Percentiles rank a stretch among this genome's conserved stretches.
phyloP scores from a whole-genome alignment of 2,113 vertebrate genomes.

The Clarias batrachus region DNA sequence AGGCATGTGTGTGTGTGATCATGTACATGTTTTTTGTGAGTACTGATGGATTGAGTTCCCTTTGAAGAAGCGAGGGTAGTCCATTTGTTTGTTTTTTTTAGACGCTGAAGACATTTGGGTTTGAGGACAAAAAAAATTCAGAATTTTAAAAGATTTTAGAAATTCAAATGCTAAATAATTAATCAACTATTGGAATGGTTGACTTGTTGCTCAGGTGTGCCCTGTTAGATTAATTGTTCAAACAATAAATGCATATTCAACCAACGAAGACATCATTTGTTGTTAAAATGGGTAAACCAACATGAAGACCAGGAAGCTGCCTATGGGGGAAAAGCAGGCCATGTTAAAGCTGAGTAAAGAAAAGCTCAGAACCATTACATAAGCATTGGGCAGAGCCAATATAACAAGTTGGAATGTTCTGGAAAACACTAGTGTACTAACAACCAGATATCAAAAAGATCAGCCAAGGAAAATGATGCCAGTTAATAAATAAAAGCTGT shows the following conservation, averaged over 20 bases:
- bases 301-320: background rate
- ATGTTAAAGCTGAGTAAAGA: background rate
- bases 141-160: background rate
- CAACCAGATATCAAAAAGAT: background rate
- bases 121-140: background rate
- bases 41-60: background rate
- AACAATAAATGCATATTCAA: background rate
- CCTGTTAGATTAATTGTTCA: background rate
- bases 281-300: background rate
- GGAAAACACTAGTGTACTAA: background rate
- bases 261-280: background rate
- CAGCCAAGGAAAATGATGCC: background rate
- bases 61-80: background rate
- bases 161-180: background rate
- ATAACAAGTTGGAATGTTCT: background rate
- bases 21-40: background rate
- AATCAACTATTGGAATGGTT: background rate
- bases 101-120: background rate
- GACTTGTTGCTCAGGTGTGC: background rate
- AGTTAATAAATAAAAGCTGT: background rate
- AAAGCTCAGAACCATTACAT: too few species aligned
- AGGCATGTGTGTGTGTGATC: background rate
- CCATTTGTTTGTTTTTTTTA: background rate
- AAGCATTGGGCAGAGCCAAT: background rate
- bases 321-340: background rate